Evolutionary conservation across 2,888 invertebrate genomes (phyloP), one percentile per base, ranked within the genome.

Genomic region (Mayetiola destructor): DNA sequence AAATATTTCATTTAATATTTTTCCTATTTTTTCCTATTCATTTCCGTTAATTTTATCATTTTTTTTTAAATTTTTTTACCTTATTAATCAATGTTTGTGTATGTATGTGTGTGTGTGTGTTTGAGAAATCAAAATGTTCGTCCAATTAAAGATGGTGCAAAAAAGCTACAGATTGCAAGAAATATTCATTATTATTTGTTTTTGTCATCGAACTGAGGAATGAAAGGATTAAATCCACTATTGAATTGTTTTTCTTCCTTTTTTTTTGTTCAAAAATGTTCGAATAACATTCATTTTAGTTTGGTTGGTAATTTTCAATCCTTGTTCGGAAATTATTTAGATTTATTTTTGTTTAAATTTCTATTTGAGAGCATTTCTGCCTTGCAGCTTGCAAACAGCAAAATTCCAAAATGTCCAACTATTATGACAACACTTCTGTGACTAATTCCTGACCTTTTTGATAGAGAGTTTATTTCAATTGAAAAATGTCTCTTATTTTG

Each of bases 131-230:
- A 48, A 23, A 48, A n/a, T n/a, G n/a, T 48, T 48, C 27, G 27
- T 48, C 48, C 27, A 48, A 48, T 48, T 10, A 48, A n/a, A 48
- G 27, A 48, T 48, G 48, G 48, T 48, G 48, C 48, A 48, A 48
- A 48, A 48, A 14, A 42, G 27, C 48, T 48, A 48, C 48, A 27
- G 48, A 2, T 48, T 48, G 48, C 48, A 27, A 48, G 27, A 48
- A 48, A 48, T 23, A 39, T 39, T 36, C 36, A 9, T 36, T 36
- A n/a, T 27, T 23, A 23, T 21, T 42, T 21, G 21, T 42, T 42
- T 42, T 42, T 14, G 2, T 42, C 5, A 27, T 27, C 27, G 27
- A 48, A 8, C 27, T 27, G 48, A 48, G 27, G 27, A 27, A 37
- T 23, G 27, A 27, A n/a, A n/a, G n/a, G n/a, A n/a, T n/a, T n/a